Conservation (phyloP, 2,888 invertebrate species). For the Leptothorax acervorum region DNA sequence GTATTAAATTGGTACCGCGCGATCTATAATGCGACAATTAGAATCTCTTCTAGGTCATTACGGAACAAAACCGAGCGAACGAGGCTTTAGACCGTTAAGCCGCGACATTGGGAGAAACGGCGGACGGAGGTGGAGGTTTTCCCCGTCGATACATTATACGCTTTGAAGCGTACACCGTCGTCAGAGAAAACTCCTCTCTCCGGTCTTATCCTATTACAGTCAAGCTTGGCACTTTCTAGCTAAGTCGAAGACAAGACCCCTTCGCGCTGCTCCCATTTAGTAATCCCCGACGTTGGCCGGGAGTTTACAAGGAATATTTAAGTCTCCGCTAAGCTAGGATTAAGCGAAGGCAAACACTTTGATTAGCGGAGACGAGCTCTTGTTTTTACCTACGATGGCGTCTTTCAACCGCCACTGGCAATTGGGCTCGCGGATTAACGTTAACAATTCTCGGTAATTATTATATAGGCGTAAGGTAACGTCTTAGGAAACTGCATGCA, state of each 20-base stretch:
- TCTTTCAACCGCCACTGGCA: constrained; percentile 64
- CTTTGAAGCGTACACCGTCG: constrained; percentile 54
- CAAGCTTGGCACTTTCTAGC: constrained; percentile 75
- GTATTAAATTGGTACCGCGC: not conserved
- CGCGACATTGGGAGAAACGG: constrained; percentile 42
- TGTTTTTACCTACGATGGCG: constrained; percentile 72
- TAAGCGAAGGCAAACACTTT: constrained; percentile 83
- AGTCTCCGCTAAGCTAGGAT: constrained; percentile 84
- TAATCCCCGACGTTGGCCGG: constrained; percentile 82
- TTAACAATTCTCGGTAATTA: constrained; percentile 39
- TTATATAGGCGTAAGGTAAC: constrained; percentile 23
- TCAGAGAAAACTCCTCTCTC: constrained; percentile 67
- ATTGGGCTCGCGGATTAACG: constrained; percentile 68
- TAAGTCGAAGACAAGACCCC: constrained; percentile 75
- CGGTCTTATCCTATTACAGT: constrained; percentile 79
- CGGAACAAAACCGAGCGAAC: constrained; percentile 35
- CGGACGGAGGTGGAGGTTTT: constrained; percentile 29
- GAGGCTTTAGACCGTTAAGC: constrained; percentile 26
- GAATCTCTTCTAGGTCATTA: constrained; percentile 34
- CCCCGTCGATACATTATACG: constrained; percentile 57
- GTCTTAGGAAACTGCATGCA: not conserved
- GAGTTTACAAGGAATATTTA: constrained; percentile 85
- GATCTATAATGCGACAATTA: constrained; percentile 41
- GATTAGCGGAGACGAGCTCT: constrained; percentile 83
- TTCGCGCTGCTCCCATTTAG: constrained; percentile 79